A percentile compares a stretch with the other conserved stretches of the same genome.
Conservation (phyloP, 2,888 invertebrate genomes). For the Hydraecia micacea region DNA sequence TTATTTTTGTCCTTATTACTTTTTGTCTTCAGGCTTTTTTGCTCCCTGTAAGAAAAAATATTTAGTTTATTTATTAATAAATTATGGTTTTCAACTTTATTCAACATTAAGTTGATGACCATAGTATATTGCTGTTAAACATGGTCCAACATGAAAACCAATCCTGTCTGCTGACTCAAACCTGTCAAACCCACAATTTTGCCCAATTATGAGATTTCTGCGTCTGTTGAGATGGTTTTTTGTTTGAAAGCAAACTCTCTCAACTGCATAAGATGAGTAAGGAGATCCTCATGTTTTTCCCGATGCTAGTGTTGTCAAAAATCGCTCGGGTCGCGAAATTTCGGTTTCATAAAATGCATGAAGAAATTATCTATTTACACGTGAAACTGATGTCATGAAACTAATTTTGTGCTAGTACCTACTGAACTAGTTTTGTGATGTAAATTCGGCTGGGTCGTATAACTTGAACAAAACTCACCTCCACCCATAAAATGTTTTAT, state of each 20-base stretch:
- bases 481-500: conserved; percentile 5
- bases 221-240: too few species aligned
- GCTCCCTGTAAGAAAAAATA: conserved; percentile 21
- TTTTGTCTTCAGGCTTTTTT: conserved; percentile 20
- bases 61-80: neutral
- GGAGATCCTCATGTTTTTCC: too few species aligned
- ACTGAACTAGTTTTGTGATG: neutral
- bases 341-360: neutral
- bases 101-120: neutral
- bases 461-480: neutral
- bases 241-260: too few species aligned
- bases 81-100: neutral
- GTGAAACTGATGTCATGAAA: neutral
- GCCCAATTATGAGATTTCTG: too few species aligned
- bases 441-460: neutral
- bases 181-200: too few species aligned
- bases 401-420: neutral
- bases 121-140: too few species aligned
- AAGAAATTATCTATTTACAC: neutral
- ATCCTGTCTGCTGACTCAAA: too few species aligned
- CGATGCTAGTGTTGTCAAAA: too few species aligned
- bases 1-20: neutral
- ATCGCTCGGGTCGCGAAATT: too few species aligned
- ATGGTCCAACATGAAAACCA: too few species aligned
- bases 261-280: too few species aligned